Percentiles rank a stretch among this genome's conserved stretches.
Evolutionary conservation across 2,113 vertebrate genomes (phyloP).

Genomic region (Sylvia atricapilla): DNA sequence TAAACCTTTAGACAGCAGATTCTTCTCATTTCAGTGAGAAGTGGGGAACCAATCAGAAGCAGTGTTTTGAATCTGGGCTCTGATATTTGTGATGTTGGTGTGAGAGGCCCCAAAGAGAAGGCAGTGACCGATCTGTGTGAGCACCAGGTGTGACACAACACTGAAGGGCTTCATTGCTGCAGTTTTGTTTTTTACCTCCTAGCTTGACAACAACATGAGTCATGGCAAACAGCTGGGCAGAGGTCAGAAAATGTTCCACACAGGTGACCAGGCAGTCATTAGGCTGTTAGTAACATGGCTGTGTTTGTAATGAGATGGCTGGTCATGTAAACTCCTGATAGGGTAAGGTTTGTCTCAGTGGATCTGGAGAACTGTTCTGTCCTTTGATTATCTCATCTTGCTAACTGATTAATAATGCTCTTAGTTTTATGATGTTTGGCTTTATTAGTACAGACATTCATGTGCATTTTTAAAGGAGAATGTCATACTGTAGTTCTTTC

Average conservation of each 20-base stretch:
- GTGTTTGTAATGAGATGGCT: not conserved
- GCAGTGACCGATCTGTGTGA: not conserved
- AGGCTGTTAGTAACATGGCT: not conserved
- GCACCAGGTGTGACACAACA: not conserved
- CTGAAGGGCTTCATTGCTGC: not conserved
- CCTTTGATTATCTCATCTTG: not conserved
- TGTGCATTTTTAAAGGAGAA: not conserved
- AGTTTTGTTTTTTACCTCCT: not conserved
- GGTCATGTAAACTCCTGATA: not conserved
- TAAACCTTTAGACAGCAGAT: not conserved
- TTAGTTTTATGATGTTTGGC: not conserved
- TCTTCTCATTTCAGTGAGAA: not conserved
- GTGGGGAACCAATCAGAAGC: not conserved
- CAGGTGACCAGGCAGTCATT: not conserved
- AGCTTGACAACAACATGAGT: not conserved
- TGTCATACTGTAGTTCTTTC: not conserved
- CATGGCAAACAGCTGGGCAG: not conserved
- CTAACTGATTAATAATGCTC: not conserved
- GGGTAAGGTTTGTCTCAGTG: not conserved
- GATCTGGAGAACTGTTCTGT: not conserved
- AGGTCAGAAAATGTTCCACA: not conserved
- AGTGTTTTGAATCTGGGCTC: not conserved
- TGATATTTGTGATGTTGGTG: not conserved
- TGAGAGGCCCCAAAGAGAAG: not conserved
- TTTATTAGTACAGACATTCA: not conserved